Base-by-base conservation (phyloP, 2,888 invertebrate species). In the Aphidoletes aphidimyza region DNA sequence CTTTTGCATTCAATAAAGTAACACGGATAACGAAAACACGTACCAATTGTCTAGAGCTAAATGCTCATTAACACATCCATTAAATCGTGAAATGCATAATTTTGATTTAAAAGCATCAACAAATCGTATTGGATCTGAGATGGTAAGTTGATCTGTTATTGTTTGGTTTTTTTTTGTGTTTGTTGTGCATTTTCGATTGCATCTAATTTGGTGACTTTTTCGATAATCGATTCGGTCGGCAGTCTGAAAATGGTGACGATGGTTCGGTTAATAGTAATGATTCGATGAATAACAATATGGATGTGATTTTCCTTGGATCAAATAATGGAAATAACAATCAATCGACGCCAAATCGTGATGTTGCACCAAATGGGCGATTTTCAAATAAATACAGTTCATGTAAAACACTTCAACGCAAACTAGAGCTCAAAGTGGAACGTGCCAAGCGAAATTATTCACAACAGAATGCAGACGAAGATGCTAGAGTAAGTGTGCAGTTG, bases 361-460 rank as follows among this genome's bases (percentile, higher is more conserved):
- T 19, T 14, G 34, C 42, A 26, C 78, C 6, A 26, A 54, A 36
- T 83, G 84, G 54, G 36, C 37, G 49, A 54, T 54, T 34, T n/a
- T 85, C 86, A 78, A 86, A 87, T 34, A 88, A 89, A 84, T 87
- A 89, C 84, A 90, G 89, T 86, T 89, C 89, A 84, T 90, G 90
- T 87, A 89, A 89, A 86, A 88, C 89, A 85, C 87, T 90, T 86
- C 90, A 90, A 87, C 87, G 90, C 54, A 90, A 90, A 86, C 86
- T 90, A 54, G 90, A 90, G 86, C 86, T 90, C 37, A 90, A 90
- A 88, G 90, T 90, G 85, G 90, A 90, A 86, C 88, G 89, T 81
- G 90, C 90, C 42, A 89, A 89, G 86, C 88, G 89, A 85, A 90
- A 89, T 86, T 90, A 90, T 85, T 88, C 87, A 83, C 89, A 90